These are phyloP conservation scores for Pseudococcus viburni DNA, from an alignment of 2,888 invertebrate genomes.

Conservation along the genomic window DNA sequence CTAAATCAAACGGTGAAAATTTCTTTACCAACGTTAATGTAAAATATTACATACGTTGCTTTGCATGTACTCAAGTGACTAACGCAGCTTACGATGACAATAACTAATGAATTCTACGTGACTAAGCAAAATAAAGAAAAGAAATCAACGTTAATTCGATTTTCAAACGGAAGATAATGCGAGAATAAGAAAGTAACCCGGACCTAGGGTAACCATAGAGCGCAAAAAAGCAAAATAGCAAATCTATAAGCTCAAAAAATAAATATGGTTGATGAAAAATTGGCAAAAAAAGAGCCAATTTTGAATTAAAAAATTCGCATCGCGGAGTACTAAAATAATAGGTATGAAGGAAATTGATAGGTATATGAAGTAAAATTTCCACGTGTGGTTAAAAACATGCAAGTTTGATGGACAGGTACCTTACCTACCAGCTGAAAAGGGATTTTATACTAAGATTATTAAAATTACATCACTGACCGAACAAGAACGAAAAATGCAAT, in stretches of 20 bases:
- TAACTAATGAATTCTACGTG: neutral
- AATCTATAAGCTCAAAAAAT: neutral
- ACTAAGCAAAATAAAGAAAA: neutral
- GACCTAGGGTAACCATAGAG: neutral
- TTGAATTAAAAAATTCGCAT: too few species aligned
- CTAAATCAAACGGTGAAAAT: neutral
- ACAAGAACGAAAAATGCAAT: too few species aligned
- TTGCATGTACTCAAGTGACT: neutral
- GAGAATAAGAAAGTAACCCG: neutral
- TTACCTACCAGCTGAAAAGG: too few species aligned
- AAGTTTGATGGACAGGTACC: too few species aligned
- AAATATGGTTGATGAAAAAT: neutral
- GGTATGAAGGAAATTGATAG: too few species aligned
- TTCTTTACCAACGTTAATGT: neutral
- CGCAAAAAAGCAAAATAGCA: neutral
- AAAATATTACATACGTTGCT: neutral
- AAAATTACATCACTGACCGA: too few species aligned
- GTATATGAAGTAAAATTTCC: too few species aligned
- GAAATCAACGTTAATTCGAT: neutral
- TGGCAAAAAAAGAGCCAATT: too few species aligned
- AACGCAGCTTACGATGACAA: neutral
- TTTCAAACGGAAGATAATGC: neutral
- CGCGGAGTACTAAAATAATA: too few species aligned
- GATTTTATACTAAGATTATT: too few species aligned
- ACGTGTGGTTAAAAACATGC: too few species aligned